These are phyloP conservation scores for Arctopsyche grandis DNA, from an alignment of 1,140 invertebrate genomes.

Conservation along the genomic window DNA sequence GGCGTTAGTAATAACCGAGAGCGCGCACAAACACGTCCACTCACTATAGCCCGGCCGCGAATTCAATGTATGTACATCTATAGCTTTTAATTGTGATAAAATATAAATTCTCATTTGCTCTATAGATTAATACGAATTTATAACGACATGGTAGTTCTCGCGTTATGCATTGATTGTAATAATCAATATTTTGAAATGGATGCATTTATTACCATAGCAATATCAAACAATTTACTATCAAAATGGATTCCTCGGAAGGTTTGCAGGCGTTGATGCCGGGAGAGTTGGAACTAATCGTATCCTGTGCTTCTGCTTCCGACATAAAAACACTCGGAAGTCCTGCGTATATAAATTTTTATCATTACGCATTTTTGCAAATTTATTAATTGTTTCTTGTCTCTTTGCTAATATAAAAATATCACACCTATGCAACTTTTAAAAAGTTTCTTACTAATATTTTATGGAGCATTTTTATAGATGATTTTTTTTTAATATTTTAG, in stretches of 20 bases:
- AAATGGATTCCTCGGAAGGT: constrained; percentile 59
- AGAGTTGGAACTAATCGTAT: constrained; percentile 63
- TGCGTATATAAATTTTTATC: constrained; percentile 56
- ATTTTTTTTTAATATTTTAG: constrained; percentile 57
- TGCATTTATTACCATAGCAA: too few relatives aligned
- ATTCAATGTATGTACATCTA: too few relatives aligned
- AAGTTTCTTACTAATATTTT: too few relatives aligned
- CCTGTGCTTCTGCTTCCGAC: constrained; percentile 60
- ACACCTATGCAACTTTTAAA: too few relatives aligned
- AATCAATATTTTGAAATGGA: too few relatives aligned
- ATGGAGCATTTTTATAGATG: neutral
- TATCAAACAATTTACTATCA: neutral
- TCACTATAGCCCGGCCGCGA: too few relatives aligned
- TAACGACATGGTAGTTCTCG: too few relatives aligned
- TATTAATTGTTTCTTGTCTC: neutral
- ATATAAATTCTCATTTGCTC: too few relatives aligned
- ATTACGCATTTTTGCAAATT: constrained; percentile 22
- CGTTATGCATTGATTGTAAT: too few relatives aligned
- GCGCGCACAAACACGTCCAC: too few relatives aligned
- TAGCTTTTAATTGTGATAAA: too few relatives aligned
- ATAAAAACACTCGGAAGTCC: constrained; percentile 62
- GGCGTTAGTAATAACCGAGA: too few relatives aligned
- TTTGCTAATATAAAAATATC: neutral
- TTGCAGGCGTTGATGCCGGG: constrained; percentile 60
- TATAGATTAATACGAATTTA: neutral